Percentiles rank a stretch among this genome's conserved stretches.
Evolutionary conservation across 37 sponge, comb jelly and placozoan genomes (phyloP).

Genomic region (Crambe crambe): DNA sequence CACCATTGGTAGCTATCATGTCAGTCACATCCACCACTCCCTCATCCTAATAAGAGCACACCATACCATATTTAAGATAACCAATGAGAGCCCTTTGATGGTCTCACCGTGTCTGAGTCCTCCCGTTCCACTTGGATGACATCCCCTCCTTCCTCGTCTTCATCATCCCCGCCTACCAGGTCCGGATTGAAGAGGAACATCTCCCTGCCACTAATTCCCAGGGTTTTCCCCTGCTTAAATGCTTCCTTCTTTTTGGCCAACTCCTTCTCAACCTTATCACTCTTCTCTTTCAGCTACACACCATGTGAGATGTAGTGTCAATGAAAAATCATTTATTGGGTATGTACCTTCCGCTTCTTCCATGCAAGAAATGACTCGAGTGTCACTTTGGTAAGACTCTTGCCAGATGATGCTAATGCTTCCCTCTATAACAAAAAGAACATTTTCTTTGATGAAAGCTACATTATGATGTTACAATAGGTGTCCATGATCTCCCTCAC

Average conservation of each 20-base stretch:
- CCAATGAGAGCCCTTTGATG: background rate
- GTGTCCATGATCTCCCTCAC: slow-evolving; percentile 10
- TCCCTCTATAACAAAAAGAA: slow-evolving; percentile 61
- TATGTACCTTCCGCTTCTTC: slow-evolving; percentile 86
- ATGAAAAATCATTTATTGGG: background rate
- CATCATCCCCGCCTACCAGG: slow-evolving; percentile 83
- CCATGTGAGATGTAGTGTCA: too few species aligned
- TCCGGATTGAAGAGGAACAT: slow-evolving; percentile 97
- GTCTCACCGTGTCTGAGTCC: too few species aligned
- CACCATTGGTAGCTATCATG: background rate
- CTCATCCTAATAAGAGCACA: background rate
- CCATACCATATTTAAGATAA: background rate
- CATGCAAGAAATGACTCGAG: slow-evolving; percentile 82
- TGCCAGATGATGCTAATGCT: slow-evolving; percentile 56
- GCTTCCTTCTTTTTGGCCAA: slow-evolving; percentile 82
- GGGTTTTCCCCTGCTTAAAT: slow-evolving; percentile 79
- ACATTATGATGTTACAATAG: too few species aligned
- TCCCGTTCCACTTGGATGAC: background rate
- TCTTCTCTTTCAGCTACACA: slow-evolving; percentile 66
- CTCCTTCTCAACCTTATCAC: slow-evolving; percentile 52
- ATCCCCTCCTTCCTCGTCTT: slow-evolving; percentile 25
- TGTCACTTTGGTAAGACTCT: slow-evolving; percentile 76
- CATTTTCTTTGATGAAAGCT: too few species aligned
- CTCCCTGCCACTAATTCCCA: slow-evolving; percentile 95
- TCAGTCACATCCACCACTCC: slow-evolving; percentile 24